phyloP scores from a whole-genome alignment of 1,140 invertebrate genomes.

The Amyelois transitella region DNA sequence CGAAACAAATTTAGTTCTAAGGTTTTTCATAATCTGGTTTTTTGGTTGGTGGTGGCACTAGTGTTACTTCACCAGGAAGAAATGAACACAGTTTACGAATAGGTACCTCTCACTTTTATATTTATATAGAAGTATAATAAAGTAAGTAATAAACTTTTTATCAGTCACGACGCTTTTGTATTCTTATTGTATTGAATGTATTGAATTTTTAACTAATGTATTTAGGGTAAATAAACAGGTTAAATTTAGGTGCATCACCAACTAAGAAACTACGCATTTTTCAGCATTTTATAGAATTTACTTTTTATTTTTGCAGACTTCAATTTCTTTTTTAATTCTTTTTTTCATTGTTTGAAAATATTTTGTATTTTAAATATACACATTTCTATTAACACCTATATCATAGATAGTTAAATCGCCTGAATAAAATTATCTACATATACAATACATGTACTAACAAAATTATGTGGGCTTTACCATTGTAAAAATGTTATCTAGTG shows the following conservation, averaged over 20 bases:
- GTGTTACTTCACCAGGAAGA: background rate
- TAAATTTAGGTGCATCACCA: background rate
- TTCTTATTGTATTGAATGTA: background rate
- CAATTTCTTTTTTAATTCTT: background rate
- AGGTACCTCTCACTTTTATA: background rate
- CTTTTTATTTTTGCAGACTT: background rate
- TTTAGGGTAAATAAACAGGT: background rate
- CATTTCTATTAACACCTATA: conserved; percentile 7
- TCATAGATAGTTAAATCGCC: conserved; percentile 33
- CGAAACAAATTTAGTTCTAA: conserved; percentile 6
- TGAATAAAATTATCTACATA: conserved; percentile 3
- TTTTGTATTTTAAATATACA: background rate
- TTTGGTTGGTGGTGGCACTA: background rate
- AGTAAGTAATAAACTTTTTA: too few species aligned
- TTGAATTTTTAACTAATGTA: background rate
- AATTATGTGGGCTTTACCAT: background rate
- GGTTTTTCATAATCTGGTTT: background rate
- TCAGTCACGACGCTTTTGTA: background rate
- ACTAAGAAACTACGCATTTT: background rate
- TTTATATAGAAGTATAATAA: too few species aligned
- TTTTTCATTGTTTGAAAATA: background rate
- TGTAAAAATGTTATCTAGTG: background rate
- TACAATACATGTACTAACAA: background rate
- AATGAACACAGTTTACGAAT: background rate
- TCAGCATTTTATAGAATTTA: background rate